Evolutionary conservation across 1,140 invertebrate species (phyloP).

Genomic region (Zaprionus vittiger): DNA sequence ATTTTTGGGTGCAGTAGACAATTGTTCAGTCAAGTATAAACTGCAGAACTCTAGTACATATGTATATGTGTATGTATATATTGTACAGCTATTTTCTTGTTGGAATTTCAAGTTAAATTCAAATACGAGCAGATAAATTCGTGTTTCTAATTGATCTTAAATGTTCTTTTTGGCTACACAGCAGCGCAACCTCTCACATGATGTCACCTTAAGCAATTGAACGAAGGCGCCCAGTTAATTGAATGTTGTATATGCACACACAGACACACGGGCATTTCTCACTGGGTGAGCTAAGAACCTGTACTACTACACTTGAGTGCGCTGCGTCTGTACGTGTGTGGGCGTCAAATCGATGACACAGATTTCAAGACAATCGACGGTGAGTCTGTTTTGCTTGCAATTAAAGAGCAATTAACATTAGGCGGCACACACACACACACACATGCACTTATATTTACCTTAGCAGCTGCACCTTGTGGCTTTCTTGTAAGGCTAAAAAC

Average conservation of each 20-base stretch:
- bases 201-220: conserved; percentile 49
- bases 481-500: conserved; percentile 57
- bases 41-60: no score
- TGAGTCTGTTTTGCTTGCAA: conserved; percentile 32
- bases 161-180: conserved; percentile 8
- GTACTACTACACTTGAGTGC: conserved; percentile 9
- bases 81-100: neutral
- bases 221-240: conserved; percentile 26
- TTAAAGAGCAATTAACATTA: conserved; percentile 71
- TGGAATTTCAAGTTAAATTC: neutral
- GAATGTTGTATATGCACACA: conserved; percentile 6
- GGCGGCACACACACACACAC: conserved; percentile 38
- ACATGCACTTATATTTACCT: conserved; percentile 20
- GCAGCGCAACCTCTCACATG: conserved; percentile 14
- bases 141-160: conserved; percentile 29
- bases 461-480: conserved; percentile 15
- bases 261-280: neutral
- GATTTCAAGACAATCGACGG: conserved; percentile 27
- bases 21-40: no score
- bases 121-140: conserved; percentile 19
- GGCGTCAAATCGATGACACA: conserved; percentile 31
- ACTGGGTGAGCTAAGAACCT: conserved; percentile 10
- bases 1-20: no score
- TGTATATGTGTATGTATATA: no score
- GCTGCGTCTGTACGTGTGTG: conserved; percentile 16